Evolutionary conservation across 2,888 invertebrate species (phyloP), one percentile per base, ranked within the genome.

Genomic region (Philereme vetulata): DNA sequence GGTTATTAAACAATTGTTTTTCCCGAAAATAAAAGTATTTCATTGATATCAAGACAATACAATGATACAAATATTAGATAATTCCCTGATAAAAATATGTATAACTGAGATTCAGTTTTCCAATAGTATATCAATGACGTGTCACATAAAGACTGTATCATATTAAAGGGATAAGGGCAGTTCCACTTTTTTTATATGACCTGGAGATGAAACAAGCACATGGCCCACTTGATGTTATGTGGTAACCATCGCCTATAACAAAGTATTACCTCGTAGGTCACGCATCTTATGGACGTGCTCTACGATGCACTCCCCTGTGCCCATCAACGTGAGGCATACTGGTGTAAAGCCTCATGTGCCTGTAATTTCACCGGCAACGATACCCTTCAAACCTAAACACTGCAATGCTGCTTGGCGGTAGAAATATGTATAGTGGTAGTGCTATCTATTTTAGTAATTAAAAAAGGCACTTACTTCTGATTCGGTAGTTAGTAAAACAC

Each of bases 401-500:
- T 1, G 21, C 21, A 21, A 21, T 21, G 21, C 21, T 21, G 21
- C 21, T 21, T 21, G 21, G 21, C 21, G 21, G 21, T 2, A 21
- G 21, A 21, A 21, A 21, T 21, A 21, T 1, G 21, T 21, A 21
- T 21, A 2, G 21, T 21, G 21, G 21, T 38, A 38, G 5, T 7
- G 6, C 8, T 3, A 38, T 38, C 5, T 38, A 38, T 38, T 50
- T 55, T 38, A 51, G 35, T 61, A 50, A 61, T 57, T 54, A 57
- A 44, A 35, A 57, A 57, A 51, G 11, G n/a, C 50, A 51, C 47
- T 54, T 57, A 45, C 48, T 55, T 57, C 34, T 44, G 50, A 52
- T 61, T 60, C 52, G 43, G 57, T 56, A 62, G 33, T 49, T 42
- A 49, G 55, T 66, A 70, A 62, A 64, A 56, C 54, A 34, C 44